These are phyloP conservation scores for Germaria angustata DNA, from an alignment of 2,888 invertebrate genomes.

Conservation along the genomic window DNA sequence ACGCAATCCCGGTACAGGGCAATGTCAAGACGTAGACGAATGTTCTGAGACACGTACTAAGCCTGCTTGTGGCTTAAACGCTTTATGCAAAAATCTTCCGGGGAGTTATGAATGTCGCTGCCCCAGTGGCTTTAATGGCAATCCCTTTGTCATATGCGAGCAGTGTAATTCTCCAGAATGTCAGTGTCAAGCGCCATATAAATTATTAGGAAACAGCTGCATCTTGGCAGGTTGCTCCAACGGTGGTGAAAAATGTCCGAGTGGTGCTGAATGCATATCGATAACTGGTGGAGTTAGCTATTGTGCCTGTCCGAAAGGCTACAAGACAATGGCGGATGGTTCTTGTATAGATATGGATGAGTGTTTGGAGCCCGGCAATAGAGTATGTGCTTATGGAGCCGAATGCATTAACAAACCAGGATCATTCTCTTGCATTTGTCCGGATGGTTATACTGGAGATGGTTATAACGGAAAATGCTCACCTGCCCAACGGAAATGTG, in stretches of 20 bases:
- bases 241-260: constrained; percentile 89
- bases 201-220: constrained; percentile 90
- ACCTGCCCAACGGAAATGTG: constrained; percentile 90
- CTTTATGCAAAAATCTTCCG: constrained; percentile 94
- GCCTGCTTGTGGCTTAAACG: constrained; percentile 92
- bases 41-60: constrained; percentile 88
- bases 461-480: constrained; percentile 90
- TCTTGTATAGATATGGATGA: constrained; percentile 92
- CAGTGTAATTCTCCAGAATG: constrained; percentile 91
- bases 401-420: constrained; percentile 91
- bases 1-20: constrained; percentile 86
- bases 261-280: constrained; percentile 93
- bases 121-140: constrained; percentile 92
- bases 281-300: constrained; percentile 95
- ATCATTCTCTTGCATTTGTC: constrained; percentile 89
- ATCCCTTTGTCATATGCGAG: constrained; percentile 93
- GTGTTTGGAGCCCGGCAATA: constrained; percentile 86
- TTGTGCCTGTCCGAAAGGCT: constrained; percentile 95
- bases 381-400: constrained; percentile 91
- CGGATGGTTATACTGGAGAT: constrained; percentile 90
- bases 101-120: constrained; percentile 97
- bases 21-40: constrained; percentile 93
- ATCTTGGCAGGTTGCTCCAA: constrained; percentile 91
- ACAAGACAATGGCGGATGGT: constrained; percentile 87
- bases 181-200: constrained; percentile 93